A percentile compares a stretch with the other conserved stretches of the same genome.
phyloP scores from a whole-genome alignment of 2,888 invertebrate genomes.

The Mesoligia furuncula region DNA sequence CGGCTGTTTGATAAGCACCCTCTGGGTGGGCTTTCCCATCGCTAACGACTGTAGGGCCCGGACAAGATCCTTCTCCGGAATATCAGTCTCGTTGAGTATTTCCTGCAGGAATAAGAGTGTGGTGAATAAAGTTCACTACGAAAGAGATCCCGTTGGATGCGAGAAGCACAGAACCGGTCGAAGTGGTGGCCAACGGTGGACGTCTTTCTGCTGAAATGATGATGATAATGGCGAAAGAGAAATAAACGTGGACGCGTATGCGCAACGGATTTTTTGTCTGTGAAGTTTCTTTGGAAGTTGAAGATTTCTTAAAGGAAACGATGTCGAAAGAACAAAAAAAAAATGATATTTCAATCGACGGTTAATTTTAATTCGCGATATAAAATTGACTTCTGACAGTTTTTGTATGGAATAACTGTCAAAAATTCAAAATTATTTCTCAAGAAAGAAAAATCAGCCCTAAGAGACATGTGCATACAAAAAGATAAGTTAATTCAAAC shows the following conservation, averaged over 20 bases:
- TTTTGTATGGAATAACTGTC: no score
- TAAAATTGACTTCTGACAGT: no score
- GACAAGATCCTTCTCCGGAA: constrained; percentile 99
- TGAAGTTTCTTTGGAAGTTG: not conserved
- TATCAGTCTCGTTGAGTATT: constrained; percentile 99
- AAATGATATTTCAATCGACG: no score
- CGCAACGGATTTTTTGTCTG: not conserved
- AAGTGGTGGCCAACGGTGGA: no score
- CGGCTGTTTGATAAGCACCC: constrained; percentile 98
- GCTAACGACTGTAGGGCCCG: constrained; percentile 99
- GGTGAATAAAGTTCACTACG: not conserved
- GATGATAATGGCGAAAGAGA: not conserved
- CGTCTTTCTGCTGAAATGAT: no score
- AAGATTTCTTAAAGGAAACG: not conserved
- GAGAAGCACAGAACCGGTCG: no score
- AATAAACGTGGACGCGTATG: not conserved
- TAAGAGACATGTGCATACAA: not conserved
- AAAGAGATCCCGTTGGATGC: not conserved
- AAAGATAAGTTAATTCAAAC: not conserved
- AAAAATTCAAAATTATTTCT: no score
- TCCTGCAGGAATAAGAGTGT: constrained; percentile 89
- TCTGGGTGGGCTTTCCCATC: constrained; percentile 99
- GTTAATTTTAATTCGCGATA: no score
- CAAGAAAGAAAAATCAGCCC: no score
- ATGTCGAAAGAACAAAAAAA: not conserved